Conservation (phyloP, 2,888 invertebrate species). For the Lycocerus yunnanus region DNA sequence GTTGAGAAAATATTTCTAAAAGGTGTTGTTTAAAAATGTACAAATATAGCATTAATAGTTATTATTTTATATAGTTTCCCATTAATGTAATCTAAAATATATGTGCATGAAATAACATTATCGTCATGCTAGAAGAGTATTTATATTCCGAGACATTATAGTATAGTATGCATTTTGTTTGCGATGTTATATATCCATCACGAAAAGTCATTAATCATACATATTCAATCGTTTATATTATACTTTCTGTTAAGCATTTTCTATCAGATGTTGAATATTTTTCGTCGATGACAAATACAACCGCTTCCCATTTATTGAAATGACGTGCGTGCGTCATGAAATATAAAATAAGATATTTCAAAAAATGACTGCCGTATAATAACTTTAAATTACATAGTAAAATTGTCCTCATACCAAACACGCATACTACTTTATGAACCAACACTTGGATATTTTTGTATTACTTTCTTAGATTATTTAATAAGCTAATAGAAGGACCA, state of each 20-base stretch:
- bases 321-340: constrained; percentile 38
- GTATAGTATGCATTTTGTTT: constrained; percentile 16
- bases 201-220: constrained; percentile 37
- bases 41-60: background rate
- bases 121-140: constrained; percentile 27
- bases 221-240: constrained; percentile 35
- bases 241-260: constrained; percentile 27
- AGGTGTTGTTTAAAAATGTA: no score
- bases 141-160: constrained; percentile 20
- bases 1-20: no score
- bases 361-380: constrained; percentile 37
- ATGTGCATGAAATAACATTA: constrained; percentile 27
- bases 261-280: constrained; percentile 28
- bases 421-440: constrained; percentile 23
- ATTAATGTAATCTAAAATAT: constrained; percentile 13
- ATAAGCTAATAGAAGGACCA: constrained; percentile 19
- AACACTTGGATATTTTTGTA: constrained; percentile 23
- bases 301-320: constrained; percentile 26
- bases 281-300: constrained; percentile 35
- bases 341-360: constrained; percentile 39
- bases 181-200: constrained; percentile 29
- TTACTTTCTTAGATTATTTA: constrained; percentile 26
- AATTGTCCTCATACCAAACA: constrained; percentile 29
- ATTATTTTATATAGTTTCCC: background rate
- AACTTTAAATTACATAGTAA: constrained; percentile 36